Base-by-base conservation (phyloP, 1,140 invertebrate species). In the Procambarus virginalis region DNA sequence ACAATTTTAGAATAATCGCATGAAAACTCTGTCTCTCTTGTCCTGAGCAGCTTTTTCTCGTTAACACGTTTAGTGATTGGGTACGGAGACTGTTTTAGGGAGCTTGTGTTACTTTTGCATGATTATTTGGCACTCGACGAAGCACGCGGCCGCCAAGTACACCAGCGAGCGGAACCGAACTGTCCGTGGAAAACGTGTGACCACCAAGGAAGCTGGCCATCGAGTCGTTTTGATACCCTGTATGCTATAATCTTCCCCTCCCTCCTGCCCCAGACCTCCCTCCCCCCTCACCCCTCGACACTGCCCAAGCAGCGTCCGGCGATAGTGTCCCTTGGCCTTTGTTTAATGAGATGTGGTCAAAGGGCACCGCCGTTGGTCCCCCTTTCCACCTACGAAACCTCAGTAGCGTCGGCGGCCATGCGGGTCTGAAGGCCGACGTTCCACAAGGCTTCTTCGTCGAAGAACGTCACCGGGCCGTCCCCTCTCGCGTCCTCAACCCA, bases 321-420 rank as follows among this genome's bases (percentile, higher is more conserved):
- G 79, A 89, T 89, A 89, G 73, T 89, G 87, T 89, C 84, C 87
- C 70, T 76, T 76, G 76, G 79, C 81, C 87, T 89, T 89, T 89
- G 87, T 89, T 89, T 89, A 89, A 89, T 89, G 87, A 89, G 87
- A 89, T 80, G 87, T 73, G 87, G 84, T 89, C 87, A 89, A 89
- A 89, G 80, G 87, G 87, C 80, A 51, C 87, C 87, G 87, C 87
- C 87, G 60, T 46, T 78, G 58, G 70, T 81, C 87, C 87, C 80
- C 87, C 34, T 82, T 84, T 77, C 79, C 68, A 84, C 75, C 80
- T 17, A 89, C 80, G 87, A 89, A 89, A 89, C 87, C 87, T 84
- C 87, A 89, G 87, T 83, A 84, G 87, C 80, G 80, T 49, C 55
- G 70, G 17, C 17, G 80, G 73, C 79, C 79, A 89, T 89, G 86